These are phyloP conservation scores for Cochlearius cochlearius DNA, from an alignment of 2,113 vertebrate genomes.

Conservation along the genomic window DNA sequence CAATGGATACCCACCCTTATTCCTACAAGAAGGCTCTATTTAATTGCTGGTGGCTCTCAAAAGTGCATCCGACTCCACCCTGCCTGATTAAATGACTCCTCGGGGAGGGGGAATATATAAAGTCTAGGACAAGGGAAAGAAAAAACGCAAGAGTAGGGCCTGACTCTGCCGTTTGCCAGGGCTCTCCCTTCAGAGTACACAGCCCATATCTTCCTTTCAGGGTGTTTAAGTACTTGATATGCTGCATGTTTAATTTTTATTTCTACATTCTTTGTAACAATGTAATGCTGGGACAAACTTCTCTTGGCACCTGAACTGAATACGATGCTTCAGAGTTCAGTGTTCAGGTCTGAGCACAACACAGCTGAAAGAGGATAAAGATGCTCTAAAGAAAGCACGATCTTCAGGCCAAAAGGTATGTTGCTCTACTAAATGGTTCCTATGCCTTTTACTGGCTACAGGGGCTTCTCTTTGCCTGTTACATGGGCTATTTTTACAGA, in stretches of 20 bases:
- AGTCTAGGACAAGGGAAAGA: neutral
- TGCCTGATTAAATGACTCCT: neutral
- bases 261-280: neutral
- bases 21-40: neutral
- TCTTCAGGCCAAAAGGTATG: neutral
- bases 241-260: neutral
- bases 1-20: neutral
- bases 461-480: neutral
- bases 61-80: neutral
- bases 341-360: neutral
- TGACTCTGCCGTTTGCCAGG: neutral
- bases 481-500: neutral
- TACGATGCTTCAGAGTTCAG: neutral
- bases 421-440: neutral
- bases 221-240: neutral
- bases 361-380: neutral
- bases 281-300: neutral
- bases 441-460: neutral
- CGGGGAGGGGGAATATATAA: neutral
- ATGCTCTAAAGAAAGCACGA: neutral
- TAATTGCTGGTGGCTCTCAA: neutral
- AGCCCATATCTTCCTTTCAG: neutral
- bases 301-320: neutral
- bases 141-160: neutral
- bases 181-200: neutral